A percentile compares a stretch with the other conserved stretches of the same genome.
Conservation (phyloP, 1,140 invertebrate species). For the Trachelipus rathkii region DNA sequence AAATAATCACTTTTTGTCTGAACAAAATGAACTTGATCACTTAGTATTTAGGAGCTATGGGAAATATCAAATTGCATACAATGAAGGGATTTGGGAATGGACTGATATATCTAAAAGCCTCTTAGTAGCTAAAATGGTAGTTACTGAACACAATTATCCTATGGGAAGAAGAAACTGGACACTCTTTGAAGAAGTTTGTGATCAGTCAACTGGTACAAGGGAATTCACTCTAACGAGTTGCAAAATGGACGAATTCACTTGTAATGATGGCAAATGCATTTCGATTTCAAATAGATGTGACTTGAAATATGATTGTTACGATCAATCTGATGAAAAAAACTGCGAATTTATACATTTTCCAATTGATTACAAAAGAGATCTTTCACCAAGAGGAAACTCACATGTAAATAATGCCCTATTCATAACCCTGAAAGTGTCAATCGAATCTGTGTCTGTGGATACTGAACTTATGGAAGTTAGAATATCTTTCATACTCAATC, state of each 20-base stretch:
- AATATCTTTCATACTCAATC: conserved; percentile 33
- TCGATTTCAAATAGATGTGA: conserved; percentile 17
- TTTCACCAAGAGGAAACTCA: conserved; percentile 7
- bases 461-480: conserved; percentile 35
- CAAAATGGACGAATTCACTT: background rate
- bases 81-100: conserved; percentile 22
- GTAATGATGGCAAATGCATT: conserved; percentile 25
- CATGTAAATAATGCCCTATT: conserved; percentile 9
- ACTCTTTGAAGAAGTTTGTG: background rate
- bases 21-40: background rate
- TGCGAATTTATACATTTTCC: conserved; percentile 30
- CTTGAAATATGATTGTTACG: conserved; percentile 30
- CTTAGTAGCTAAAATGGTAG: background rate
- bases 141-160: conserved; percentile 13
- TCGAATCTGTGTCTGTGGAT: conserved; percentile 37
- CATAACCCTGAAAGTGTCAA: conserved; percentile 32
- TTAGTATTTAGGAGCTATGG: conserved; percentile 12
- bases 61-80: conserved; percentile 2
- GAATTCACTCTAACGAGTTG: conserved; percentile 6
- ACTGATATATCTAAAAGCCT: background rate
- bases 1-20: conserved; percentile 13
- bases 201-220: conserved; percentile 13
- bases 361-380: conserved; percentile 18
- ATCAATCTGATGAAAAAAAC: conserved; percentile 27
- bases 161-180: conserved; percentile 24